Evolutionary conservation across 2,797 vertebrate species (phyloP).

Genomic region (Brachyalestes nurse): DNA sequence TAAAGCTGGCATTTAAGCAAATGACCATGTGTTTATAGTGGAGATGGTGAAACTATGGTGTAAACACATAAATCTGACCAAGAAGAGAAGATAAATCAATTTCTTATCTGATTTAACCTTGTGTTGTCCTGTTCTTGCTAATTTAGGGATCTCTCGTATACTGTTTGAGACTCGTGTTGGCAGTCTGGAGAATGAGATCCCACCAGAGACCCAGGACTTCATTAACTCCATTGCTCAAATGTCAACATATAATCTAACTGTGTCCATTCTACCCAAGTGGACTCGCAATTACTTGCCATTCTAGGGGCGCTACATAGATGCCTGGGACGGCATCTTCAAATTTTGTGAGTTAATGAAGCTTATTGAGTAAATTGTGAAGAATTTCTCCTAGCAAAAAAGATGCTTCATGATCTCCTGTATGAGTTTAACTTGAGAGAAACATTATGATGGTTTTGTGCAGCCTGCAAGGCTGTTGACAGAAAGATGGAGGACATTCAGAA

Average conservation of each 20-base stretch:
- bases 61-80: too few relatives aligned
- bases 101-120: not conserved
- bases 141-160: slow-evolving; percentile 86
- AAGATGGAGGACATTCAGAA: slow-evolving; percentile 84
- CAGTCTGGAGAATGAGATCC: slow-evolving; percentile 86
- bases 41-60: too few relatives aligned
- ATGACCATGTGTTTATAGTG: too few relatives aligned
- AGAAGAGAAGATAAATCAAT: not conserved
- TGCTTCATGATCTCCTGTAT: not conserved
- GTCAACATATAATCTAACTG: slow-evolving; percentile 79
- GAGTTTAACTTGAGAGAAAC: not conserved
- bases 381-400: too few relatives aligned
- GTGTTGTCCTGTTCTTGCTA: not conserved
- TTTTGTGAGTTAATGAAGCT: slow-evolving; percentile 79
- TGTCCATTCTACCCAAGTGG: slow-evolving; percentile 84
- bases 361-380: too few relatives aligned
- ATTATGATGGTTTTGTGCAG: slow-evolving; percentile 67
- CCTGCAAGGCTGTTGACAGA: slow-evolving; percentile 84
- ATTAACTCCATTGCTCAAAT: slow-evolving; percentile 87
- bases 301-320: slow-evolving; percentile 82
- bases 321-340: slow-evolving; percentile 91
- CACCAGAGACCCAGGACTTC: slow-evolving; percentile 83
- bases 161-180: slow-evolving; percentile 92
- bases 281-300: slow-evolving; percentile 82
- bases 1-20: too few relatives aligned